Evolutionary conservation across 1,140 invertebrate genomes (phyloP).

Genomic region (Plectrocnemia conspersa): DNA sequence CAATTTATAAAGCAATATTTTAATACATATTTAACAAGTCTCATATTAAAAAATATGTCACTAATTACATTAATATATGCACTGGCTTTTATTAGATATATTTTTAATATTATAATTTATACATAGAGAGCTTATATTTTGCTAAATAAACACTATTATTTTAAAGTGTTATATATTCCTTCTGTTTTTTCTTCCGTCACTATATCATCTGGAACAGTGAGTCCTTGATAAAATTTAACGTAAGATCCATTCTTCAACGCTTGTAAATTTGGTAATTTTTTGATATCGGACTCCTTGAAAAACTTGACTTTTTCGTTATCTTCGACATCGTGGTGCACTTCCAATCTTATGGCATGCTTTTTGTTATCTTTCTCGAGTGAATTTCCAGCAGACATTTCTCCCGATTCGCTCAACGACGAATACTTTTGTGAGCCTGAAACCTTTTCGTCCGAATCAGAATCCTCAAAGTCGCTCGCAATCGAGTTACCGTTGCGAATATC

Average conservation of each 20-base stretch:
- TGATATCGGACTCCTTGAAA: not conserved
- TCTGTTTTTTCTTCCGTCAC: slow-evolving; percentile 10
- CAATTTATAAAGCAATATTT: too few species aligned
- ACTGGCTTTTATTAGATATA: slow-evolving; percentile 3
- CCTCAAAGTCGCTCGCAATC: slow-evolving; percentile 25
- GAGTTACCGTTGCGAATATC: slow-evolving; percentile 39
- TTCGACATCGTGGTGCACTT: slow-evolving; percentile 26
- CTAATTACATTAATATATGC: too few species aligned
- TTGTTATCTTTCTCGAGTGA: slow-evolving; percentile 31
- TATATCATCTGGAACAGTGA: slow-evolving; percentile 7
- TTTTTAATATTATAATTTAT: not conserved
- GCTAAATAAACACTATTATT: too few species aligned
- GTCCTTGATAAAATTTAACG: slow-evolving; percentile 29
- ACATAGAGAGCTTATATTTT: too few species aligned
- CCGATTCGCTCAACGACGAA: slow-evolving; percentile 27
- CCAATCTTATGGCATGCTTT: slow-evolving; percentile 31
- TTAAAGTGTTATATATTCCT: slow-evolving; percentile 31
- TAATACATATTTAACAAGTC: too few species aligned
- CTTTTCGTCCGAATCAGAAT: slow-evolving; percentile 33
- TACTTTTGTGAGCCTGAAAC: slow-evolving; percentile 32
- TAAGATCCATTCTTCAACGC: slow-evolving; percentile 29
- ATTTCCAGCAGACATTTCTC: slow-evolving; percentile 30
- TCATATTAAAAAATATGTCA: too few species aligned
- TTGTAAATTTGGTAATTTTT: slow-evolving; percentile 22
- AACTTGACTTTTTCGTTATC: slow-evolving; percentile 3